Base-by-base conservation (phyloP, 1,140 invertebrate species). In the Callitettix versicolor region DNA sequence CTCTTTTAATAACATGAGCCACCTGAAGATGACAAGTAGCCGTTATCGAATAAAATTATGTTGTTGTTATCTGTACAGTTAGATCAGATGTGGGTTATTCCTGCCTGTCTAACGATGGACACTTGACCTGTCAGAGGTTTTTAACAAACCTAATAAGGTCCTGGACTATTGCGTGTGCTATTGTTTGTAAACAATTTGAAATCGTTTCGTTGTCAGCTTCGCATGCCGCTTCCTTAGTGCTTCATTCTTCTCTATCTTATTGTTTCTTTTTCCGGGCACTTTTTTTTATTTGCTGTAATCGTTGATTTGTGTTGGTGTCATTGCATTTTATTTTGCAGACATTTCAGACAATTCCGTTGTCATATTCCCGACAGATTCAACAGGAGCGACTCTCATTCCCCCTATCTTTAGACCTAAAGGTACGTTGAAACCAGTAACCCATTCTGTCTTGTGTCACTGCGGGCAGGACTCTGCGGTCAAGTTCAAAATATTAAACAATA, bases 351-450 rank as follows among this genome's bases (percentile, higher is more conserved):
- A 82, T 79, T 83, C 78, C 74, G 77, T 83, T 72, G 76, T 84
- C 72, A 75, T 82, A 70, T 86, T 84, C 73, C 84, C 85, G 64
- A 86, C 84, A 67, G 83, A 87, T 77, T 82, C 84, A 56, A 77
- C 77, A 63, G 84, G 85, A 69, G 78, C 76, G 56, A 78, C 81
- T 62, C 76, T 79, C 68, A 76, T 82, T 68, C 84, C 85, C 63
- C 77, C 80, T 63, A 76, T 85, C 65, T 73, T 82, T 66, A 79
- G 78, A 68, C 78, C 81, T 60, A 79, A 82, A 85, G 85, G 84
- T 86, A 81, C 65, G 40, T 60, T 58, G 18, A 38, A 24, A 47
- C 46, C 20, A 59, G 56, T 59, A 62, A 58, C 26, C 44, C 60
- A 58, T 59, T 60, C 26, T 33, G 5, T 12, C 34, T 60, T 51